Conservation (phyloP, 2,888 invertebrate genomes). For the Drosophila stalkeri region DNA sequence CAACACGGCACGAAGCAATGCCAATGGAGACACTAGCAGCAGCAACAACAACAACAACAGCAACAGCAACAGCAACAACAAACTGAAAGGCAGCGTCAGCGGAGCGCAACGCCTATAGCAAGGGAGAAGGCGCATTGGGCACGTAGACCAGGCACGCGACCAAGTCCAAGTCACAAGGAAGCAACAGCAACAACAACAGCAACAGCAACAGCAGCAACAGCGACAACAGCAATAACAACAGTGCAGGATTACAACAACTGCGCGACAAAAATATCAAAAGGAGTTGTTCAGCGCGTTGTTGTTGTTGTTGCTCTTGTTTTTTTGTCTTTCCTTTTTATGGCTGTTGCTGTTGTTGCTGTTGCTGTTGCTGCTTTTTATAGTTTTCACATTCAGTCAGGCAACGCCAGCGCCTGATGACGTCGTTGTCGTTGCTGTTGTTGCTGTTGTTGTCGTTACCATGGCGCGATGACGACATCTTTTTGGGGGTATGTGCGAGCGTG, state of each 20-base stretch:
- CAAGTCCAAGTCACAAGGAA: slow-evolving; percentile 58
- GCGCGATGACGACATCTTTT: slow-evolving; percentile 79
- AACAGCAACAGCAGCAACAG: slow-evolving; percentile 21
- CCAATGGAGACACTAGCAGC: slow-evolving; percentile 35
- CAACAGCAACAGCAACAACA: slow-evolving; percentile 19
- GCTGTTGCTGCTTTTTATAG: slow-evolving; percentile 70
- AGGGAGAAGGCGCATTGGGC: slow-evolving; percentile 30
- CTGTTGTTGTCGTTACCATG: slow-evolving; percentile 67
- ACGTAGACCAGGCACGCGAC: slow-evolving; percentile 73
- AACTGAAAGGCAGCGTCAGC: slow-evolving; percentile 42
- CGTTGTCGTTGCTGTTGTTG: slow-evolving; percentile 54
- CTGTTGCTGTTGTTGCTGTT: slow-evolving; percentile 58
- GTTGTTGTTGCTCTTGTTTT: background rate
- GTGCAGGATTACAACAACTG: slow-evolving; percentile 65
- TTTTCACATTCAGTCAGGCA: slow-evolving; percentile 61
- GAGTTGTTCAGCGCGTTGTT: slow-evolving; percentile 51
- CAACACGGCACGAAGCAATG: slow-evolving; percentile 27
- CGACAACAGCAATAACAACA: slow-evolving; percentile 22
- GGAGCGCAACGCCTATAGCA: slow-evolving; percentile 48
- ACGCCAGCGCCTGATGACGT: slow-evolving; percentile 67
- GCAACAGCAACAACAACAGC: slow-evolving; percentile 29
- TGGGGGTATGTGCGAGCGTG: slow-evolving; percentile 54
- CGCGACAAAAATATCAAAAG: slow-evolving; percentile 66
- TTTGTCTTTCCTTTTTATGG: slow-evolving; percentile 7
- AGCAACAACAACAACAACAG: slow-evolving; percentile 9